Evolutionary conservation across 2,888 invertebrate genomes (phyloP), one percentile per base, ranked within the genome.

Genomic region (Actias luna): DNA sequence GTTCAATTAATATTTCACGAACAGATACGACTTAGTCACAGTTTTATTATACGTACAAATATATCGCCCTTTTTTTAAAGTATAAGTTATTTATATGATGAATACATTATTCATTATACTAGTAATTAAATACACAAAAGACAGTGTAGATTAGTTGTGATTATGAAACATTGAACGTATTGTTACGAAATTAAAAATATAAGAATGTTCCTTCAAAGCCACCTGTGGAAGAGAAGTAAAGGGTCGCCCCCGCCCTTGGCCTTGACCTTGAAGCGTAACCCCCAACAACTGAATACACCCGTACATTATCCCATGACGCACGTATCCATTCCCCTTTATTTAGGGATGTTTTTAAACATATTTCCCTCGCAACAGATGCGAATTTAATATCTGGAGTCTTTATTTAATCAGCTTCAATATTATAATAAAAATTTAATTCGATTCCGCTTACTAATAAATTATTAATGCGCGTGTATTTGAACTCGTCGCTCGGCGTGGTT

Each of bases 191-290:
- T 12, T 46, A 22, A 12, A 25, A 50, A 50, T 1, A 25, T n/a
- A 18, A 42, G 25, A 39, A 16, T 12, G 12, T 46, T 27, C 27
- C 7, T 50, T 60, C 33, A 33, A 57, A 25, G 67, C 80, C 83
- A 83, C 83, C 82, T 84, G 83, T 81, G 75, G 77, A 77, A 71
- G 74, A 55, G 7, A 25, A 50, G 74, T 73, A 75, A 70, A 80
- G 80, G 83, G 81, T 78, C 74, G 76, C 73, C 76, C 79, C 79
- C 82, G 78, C 77, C 85, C 85, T 86, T 86, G 86, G 83, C 84
- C 86, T 80, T 76, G 66, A 69, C 68, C 70, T 64, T 76, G 84
- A 77, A 83, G 81, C 83, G 82, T 78, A 68, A 73, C 66, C 62
- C 61, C 62, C 58, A 63, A 61, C 75, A 82, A 85, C 83, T 87